phyloP scores from a whole-genome alignment of 2,888 invertebrate species.

The Torymus tubicola region DNA sequence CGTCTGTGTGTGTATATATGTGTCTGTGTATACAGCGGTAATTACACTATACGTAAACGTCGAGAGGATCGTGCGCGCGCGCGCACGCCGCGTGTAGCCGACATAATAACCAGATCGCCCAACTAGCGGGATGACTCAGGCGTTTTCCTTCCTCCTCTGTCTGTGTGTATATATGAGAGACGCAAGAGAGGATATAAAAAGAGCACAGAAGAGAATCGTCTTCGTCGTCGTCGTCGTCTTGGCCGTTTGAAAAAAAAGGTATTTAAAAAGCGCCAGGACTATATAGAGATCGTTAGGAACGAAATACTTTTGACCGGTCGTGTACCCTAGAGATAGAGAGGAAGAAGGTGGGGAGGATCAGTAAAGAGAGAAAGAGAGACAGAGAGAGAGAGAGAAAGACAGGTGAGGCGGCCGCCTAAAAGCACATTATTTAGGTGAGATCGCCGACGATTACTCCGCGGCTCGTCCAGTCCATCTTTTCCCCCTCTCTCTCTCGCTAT shows the following conservation, averaged over 20 bases:
- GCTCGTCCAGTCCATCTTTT: slow-evolving; percentile 26
- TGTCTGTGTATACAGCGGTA: no score
- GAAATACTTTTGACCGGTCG: slow-evolving; percentile 26
- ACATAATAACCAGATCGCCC: slow-evolving; percentile 44
- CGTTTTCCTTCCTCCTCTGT: background rate
- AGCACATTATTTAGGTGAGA: slow-evolving; percentile 57
- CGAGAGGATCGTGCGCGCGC: slow-evolving; percentile 3
- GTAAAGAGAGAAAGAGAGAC: slow-evolving; percentile 13
- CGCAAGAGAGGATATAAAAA: no score
- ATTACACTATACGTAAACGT: slow-evolving; percentile 7
- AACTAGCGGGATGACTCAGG: background rate
- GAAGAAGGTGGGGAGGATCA: slow-evolving; percentile 5
- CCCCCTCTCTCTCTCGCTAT: background rate
- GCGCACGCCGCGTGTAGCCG: slow-evolving; percentile 13
- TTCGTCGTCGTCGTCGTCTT: no score
- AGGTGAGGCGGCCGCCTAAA: slow-evolving; percentile 41
- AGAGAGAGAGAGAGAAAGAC: slow-evolving; percentile 17
- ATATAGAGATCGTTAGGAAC: no score
- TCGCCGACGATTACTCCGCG: slow-evolving; percentile 52
- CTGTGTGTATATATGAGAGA: no score
- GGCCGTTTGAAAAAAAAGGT: no score
- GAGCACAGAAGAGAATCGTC: no score
- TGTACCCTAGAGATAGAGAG: slow-evolving; percentile 27
- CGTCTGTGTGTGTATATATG: no score
- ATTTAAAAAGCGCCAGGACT: no score